A percentile compares a stretch with the other conserved stretches of the same genome.
These are phyloP conservation scores for Argyrosomus japonicus DNA, from an alignment of 2,113 vertebrate genomes.

Conservation along the genomic window DNA sequence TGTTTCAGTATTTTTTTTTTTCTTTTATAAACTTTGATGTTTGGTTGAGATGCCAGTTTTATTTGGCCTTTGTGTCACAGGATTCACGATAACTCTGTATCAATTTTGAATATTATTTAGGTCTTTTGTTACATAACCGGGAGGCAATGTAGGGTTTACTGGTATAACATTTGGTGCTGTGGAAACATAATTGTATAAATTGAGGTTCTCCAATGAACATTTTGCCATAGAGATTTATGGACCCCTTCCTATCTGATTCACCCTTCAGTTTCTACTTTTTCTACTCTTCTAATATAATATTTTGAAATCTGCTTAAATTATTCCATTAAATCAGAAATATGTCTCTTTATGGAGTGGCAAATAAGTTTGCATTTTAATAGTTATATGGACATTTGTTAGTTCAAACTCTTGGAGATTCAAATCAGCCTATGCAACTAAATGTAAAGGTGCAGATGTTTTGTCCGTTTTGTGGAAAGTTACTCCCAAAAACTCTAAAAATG, in stretches of 20 bases:
- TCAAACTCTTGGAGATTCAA: background rate
- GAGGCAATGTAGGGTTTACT: slow-evolving; percentile 70
- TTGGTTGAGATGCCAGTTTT: slow-evolving; percentile 73
- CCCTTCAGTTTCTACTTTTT: background rate
- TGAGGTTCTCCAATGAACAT: slow-evolving; percentile 23
- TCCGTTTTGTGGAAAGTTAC: background rate
- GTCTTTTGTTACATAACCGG: slow-evolving; percentile 78
- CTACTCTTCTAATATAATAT: background rate
- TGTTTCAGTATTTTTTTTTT: slow-evolving; percentile 83
- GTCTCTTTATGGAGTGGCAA: no score
- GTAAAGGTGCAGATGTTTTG: background rate
- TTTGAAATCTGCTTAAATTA: background rate
- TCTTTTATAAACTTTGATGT: slow-evolving; percentile 81
- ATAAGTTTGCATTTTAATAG: background rate
- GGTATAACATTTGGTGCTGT: slow-evolving; percentile 70
- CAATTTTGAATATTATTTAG: slow-evolving; percentile 79
- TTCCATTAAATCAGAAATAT: background rate
- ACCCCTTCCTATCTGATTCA: background rate
- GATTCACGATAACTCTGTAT: slow-evolving; percentile 77
- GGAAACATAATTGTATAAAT: slow-evolving; percentile 46
- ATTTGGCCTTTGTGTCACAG: slow-evolving; percentile 76
- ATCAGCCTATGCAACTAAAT: background rate
- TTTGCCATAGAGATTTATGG: slow-evolving; percentile 3
- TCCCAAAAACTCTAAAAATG: background rate
- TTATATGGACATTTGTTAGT: background rate